Percentiles rank a stretch among this genome's conserved stretches.
Evolutionary conservation across 2,888 invertebrate species (phyloP).

Genomic region (Tipula unca): DNA sequence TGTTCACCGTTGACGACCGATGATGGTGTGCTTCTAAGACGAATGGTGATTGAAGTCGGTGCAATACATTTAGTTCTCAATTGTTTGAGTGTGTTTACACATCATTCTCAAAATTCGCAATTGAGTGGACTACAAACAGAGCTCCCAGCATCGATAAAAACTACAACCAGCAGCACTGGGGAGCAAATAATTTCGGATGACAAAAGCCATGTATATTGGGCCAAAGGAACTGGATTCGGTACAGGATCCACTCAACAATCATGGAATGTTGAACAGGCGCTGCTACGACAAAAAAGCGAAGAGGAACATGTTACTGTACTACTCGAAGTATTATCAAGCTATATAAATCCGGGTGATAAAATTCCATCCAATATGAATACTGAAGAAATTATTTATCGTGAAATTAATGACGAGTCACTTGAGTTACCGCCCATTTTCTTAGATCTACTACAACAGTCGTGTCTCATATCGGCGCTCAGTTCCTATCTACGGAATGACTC

Average conservation of each 20-base stretch:
- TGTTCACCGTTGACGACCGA: conserved; percentile 64
- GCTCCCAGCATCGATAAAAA: conserved; percentile 36
- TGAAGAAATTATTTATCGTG: conserved; percentile 38
- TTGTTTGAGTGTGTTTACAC: conserved; percentile 83
- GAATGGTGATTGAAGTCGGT: conserved; percentile 74
- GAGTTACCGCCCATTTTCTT: conserved; percentile 63
- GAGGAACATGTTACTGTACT: conserved; percentile 90
- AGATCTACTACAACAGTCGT: conserved; percentile 70
- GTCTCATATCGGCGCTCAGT: conserved; percentile 77
- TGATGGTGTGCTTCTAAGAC: conserved; percentile 64
- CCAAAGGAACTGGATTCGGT: conserved; percentile 94
- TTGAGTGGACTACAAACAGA: conserved; percentile 34
- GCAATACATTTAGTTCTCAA: conserved; percentile 77
- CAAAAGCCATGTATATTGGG: conserved; percentile 81
- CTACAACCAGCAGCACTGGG: conserved; percentile 21
- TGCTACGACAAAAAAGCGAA: conserved; percentile 78
- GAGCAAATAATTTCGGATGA: conserved; percentile 53
- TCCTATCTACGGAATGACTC: conserved; percentile 92
- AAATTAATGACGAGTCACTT: conserved; percentile 40
- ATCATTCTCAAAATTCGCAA: conserved; percentile 54
- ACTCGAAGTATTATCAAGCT: conserved; percentile 74
- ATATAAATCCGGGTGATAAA: conserved; percentile 66
- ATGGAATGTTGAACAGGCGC: conserved; percentile 95
- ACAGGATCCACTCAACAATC: conserved; percentile 92
- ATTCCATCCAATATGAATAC: conserved; percentile 40